Evolutionary conservation across 2,888 invertebrate genomes (phyloP).

Genomic region (Andrena camellia): DNA sequence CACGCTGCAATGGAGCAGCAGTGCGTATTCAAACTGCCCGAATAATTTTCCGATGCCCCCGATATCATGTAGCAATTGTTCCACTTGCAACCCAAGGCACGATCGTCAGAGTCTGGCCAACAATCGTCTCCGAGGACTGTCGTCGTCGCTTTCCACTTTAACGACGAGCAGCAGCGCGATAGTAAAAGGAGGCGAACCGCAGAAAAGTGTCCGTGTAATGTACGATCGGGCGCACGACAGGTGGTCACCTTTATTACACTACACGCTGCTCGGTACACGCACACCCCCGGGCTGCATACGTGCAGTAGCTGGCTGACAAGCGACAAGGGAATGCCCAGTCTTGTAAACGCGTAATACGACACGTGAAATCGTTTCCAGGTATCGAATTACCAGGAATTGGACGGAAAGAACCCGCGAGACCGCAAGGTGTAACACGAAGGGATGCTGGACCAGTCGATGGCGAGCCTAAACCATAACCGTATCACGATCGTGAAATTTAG

Average conservation of each 20-base stretch:
- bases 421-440: constrained; percentile 51
- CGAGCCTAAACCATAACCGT: constrained; percentile 19
- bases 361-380: constrained; percentile 82
- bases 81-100: not conserved
- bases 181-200: constrained; percentile 50
- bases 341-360: constrained; percentile 79
- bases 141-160: constrained; percentile 38
- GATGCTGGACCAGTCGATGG: constrained; percentile 34
- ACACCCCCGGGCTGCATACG: constrained; percentile 27
- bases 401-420: constrained; percentile 66
- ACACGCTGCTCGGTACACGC: constrained; percentile 23
- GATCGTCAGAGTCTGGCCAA: not conserved
- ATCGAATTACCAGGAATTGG: constrained; percentile 81
- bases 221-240: constrained; percentile 56
- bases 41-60: not conserved
- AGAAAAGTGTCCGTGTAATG: constrained; percentile 36
- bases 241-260: constrained; percentile 59
- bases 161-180: constrained; percentile 29
- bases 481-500: constrained; percentile 17
- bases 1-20: not conserved
- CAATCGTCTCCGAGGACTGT: not conserved
- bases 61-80: not conserved
- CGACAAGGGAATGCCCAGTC: constrained; percentile 62
- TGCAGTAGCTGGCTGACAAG: constrained; percentile 35
- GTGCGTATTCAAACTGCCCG: not conserved